Evolutionary conservation across 2,797 vertebrate species (phyloP).

Genomic region (Brotula barbata): DNA sequence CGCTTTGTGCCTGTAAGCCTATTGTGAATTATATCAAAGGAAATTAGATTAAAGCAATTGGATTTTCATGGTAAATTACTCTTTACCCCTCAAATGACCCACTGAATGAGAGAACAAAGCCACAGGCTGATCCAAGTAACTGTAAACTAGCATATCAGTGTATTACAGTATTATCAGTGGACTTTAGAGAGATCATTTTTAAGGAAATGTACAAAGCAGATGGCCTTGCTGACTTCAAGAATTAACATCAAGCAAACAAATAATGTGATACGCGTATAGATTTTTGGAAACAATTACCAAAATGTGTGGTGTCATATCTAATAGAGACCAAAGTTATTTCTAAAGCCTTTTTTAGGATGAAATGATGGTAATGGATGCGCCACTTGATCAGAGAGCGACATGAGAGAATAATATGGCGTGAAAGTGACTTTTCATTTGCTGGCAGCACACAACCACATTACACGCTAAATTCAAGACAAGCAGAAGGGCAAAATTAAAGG

Average conservation of each 20-base stretch:
- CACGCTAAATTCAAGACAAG: constrained; percentile 74
- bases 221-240: constrained; percentile 20
- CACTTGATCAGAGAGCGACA: constrained; percentile 69
- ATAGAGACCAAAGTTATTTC: constrained; percentile 34
- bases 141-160: constrained; percentile 47
- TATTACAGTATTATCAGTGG: constrained; percentile 40
- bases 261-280: constrained; percentile 19
- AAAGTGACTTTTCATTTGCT: constrained; percentile 81
- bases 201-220: not conserved
- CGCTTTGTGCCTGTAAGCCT: constrained; percentile 65
- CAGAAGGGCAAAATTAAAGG: constrained; percentile 77
- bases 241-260: not conserved
- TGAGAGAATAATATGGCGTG: constrained; percentile 73
- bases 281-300: constrained; percentile 25
- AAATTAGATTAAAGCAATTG: constrained; percentile 74
- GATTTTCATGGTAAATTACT: constrained; percentile 78
- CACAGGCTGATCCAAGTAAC: constrained; percentile 54
- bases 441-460: constrained; percentile 73
- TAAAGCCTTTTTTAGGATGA: constrained; percentile 37
- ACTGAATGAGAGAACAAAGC: constrained; percentile 55
- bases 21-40: constrained; percentile 73
- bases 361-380: constrained; percentile 64
- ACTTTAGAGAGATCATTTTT: not conserved
- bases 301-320: not conserved
- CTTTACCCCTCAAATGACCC: constrained; percentile 76